Percentiles rank a stretch among this genome's conserved stretches.
phyloP scores from a whole-genome alignment of 1,140 invertebrate genomes.

The Neodiprion pinetum region DNA sequence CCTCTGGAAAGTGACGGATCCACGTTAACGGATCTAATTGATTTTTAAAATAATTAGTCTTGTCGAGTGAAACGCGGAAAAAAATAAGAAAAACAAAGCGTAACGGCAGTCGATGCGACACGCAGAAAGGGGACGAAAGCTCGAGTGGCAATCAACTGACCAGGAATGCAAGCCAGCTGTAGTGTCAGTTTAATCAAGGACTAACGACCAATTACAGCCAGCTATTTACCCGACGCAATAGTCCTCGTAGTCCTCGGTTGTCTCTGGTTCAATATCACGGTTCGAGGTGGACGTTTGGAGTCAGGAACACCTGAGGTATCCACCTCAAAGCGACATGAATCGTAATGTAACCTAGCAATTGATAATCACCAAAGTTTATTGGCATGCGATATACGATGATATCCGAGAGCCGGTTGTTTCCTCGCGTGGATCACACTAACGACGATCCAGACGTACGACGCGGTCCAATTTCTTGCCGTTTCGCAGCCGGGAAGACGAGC shows the following conservation, averaged over 20 bases:
- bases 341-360: conserved; percentile 23
- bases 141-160: conserved; percentile 34
- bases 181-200: conserved; percentile 41
- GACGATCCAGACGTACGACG: too few species aligned
- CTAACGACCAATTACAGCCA: conserved; percentile 43
- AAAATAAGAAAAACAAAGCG: too few species aligned
- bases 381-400: neutral
- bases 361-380: conserved; percentile 36
- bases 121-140: conserved; percentile 36
- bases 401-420: neutral
- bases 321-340: conserved; percentile 9
- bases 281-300: neutral
- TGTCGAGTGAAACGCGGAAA: too few species aligned
- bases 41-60: too few species aligned
- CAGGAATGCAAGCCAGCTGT: neutral
- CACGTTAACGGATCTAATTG: neutral
- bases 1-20: too few species aligned
- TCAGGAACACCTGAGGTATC: neutral
- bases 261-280: conserved; percentile 9
- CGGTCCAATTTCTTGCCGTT: too few species aligned
- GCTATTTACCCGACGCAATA: conserved; percentile 27
- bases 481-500: too few species aligned
- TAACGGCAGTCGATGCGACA: conserved; percentile 29
- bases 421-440: conserved; percentile 20
- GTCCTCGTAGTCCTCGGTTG: neutral